Percentiles rank a stretch among this genome's conserved stretches.
phyloP scores from a whole-genome alignment of 2,797 vertebrate species.

The Myioborus melanocephalus region DNA sequence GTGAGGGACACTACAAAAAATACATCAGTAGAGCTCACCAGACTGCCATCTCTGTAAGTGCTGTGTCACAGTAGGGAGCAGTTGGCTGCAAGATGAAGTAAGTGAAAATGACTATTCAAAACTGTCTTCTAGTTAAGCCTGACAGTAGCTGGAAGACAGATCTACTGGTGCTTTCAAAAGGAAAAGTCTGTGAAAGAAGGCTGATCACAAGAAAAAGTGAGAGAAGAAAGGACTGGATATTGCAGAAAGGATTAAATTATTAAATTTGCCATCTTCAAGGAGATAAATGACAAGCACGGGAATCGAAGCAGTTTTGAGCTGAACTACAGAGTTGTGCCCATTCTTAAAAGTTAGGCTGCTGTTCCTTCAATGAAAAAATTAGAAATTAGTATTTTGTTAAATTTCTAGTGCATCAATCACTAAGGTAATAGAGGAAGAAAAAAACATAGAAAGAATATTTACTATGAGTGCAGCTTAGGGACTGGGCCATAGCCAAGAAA shows the following conservation, averaged over 20 bases:
- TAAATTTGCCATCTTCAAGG: not conserved
- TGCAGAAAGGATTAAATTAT: not conserved
- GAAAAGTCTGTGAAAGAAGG: not conserved
- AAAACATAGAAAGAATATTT: not conserved
- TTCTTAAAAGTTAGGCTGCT: not conserved
- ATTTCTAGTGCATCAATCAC: not conserved
- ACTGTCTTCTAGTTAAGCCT: not conserved
- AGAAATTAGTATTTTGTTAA: not conserved
- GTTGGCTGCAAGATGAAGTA: not conserved
- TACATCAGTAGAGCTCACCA: not conserved
- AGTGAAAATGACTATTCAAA: not conserved
- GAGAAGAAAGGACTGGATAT: not conserved
- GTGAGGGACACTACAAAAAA: not conserved
- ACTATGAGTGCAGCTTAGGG: not conserved
- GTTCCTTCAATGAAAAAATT: not conserved
- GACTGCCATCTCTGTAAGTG: fast-evolving
- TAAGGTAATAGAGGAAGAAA: not conserved
- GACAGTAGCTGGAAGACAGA: not conserved
- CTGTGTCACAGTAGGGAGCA: not conserved
- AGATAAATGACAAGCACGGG: not conserved
- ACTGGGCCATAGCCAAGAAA: not conserved
- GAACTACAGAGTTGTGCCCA: not conserved
- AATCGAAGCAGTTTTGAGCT: not conserved
- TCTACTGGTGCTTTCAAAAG: not conserved
- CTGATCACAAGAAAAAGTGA: not conserved